Evolutionary conservation across 1,140 invertebrate genomes (phyloP).

Genomic region (Drosophila aff.): DNA sequence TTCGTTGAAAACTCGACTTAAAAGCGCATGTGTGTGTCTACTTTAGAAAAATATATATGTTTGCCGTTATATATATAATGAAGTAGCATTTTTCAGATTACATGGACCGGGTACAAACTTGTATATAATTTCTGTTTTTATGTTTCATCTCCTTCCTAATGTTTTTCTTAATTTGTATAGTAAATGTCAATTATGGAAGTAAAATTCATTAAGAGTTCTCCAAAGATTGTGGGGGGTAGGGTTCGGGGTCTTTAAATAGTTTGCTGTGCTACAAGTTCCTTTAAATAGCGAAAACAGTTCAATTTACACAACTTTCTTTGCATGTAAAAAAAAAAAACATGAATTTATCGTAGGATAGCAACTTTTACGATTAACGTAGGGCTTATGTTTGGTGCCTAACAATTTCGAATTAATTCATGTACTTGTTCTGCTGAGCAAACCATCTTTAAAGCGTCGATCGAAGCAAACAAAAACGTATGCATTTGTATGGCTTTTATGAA

Average conservation of each 20-base stretch:
- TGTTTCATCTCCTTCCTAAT: constrained; percentile 6
- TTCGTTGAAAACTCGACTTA: constrained; percentile 30
- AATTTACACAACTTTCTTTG: too few relatives aligned
- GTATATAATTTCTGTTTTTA: constrained; percentile 69
- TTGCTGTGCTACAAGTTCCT: constrained; percentile 13
- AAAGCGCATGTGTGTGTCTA: constrained; percentile 60
- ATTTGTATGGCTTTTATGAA: constrained; percentile 58
- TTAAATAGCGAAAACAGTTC: background rate
- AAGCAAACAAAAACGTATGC: constrained; percentile 33
- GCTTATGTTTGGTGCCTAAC: background rate
- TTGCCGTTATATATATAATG: constrained; percentile 70
- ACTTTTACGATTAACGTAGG: too few relatives aligned
- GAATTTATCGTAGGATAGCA: background rate
- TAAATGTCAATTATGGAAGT: constrained; percentile 77
- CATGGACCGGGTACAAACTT: constrained; percentile 82
- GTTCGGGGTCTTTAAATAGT: constrained; percentile 23
- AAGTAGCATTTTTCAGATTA: constrained; percentile 76
- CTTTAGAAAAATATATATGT: constrained; percentile 81
- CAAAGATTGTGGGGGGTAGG: constrained; percentile 19
- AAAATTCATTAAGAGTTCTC: constrained; percentile 70
- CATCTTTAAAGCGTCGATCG: constrained; percentile 33
- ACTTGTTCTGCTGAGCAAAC: constrained; percentile 29
- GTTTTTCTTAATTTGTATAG: constrained; percentile 55
- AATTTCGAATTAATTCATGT: constrained; percentile 4
- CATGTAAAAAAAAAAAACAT: too few relatives aligned